Conservation (phyloP, 2,888 invertebrate species). For the Imbricaverruca yamaguchii region DNA sequence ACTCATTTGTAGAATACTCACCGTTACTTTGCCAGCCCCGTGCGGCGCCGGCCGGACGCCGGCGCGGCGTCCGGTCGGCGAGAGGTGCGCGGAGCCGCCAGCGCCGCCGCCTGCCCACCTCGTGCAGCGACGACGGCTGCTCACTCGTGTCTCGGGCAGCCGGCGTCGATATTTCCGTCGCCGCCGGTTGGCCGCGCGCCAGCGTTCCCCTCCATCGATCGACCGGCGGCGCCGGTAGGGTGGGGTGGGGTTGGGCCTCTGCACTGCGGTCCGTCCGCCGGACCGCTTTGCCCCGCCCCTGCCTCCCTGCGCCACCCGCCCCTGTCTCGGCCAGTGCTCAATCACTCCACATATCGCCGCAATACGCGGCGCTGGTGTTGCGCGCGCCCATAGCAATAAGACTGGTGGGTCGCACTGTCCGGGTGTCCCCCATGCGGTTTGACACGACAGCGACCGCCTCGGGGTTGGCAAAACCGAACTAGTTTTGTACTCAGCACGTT, state of each 20-base stretch:
- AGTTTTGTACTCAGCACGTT: constrained; percentile 1
- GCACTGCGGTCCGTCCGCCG: constrained; percentile 25
- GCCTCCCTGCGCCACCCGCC: neutral
- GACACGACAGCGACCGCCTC: no score
- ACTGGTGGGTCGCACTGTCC: neutral
- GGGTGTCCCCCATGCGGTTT: no score
- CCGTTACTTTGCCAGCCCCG: constrained; percentile 7
- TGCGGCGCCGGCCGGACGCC: neutral
- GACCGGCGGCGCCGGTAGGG: constrained; percentile 27
- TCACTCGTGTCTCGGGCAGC: no score
- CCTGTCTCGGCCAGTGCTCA: constrained; percentile 21
- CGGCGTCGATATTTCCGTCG: constrained; percentile 32
- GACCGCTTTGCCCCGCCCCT: neutral
- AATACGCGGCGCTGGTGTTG: neutral
- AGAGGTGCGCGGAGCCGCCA: constrained; percentile 27
- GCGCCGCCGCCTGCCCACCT: constrained; percentile 5
- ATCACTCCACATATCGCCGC: constrained; percentile 19
- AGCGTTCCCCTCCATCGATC: constrained; percentile 24
- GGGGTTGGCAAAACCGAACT: neutral
- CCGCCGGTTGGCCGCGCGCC: constrained; percentile 13
- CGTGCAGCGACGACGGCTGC: constrained; percentile 24
- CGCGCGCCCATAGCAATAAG: neutral
- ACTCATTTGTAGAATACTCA: constrained; percentile 21
- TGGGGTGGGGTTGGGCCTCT: constrained; percentile 30
- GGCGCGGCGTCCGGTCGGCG: constrained; percentile 8